phyloP scores from a whole-genome alignment of 1,140 invertebrate genomes.

The Zaprionus ghesquierei region DNA sequence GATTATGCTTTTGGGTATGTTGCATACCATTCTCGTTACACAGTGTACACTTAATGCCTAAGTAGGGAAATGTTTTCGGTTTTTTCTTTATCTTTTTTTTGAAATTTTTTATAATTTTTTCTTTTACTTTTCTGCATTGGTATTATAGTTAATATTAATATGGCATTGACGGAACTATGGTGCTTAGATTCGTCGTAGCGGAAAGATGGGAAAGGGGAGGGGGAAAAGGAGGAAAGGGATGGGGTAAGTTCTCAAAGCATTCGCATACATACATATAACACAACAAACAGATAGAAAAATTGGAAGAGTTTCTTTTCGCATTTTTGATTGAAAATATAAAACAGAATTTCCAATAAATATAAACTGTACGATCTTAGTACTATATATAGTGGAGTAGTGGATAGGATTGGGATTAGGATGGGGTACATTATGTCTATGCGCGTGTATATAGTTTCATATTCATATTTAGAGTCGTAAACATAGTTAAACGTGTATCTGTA shows the following conservation, averaged over 20 bases:
- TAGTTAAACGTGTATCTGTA: slow-evolving; percentile 59
- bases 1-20: slow-evolving; percentile 80
- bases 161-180: slow-evolving; percentile 65
- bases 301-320: slow-evolving; percentile 62
- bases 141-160: slow-evolving; percentile 73
- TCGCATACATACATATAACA: slow-evolving; percentile 65
- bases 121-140: slow-evolving; percentile 15
- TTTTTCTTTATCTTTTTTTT: slow-evolving; percentile 21
- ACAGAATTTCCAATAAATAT: slow-evolving; percentile 70
- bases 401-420: slow-evolving; percentile 1
- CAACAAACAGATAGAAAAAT: slow-evolving; percentile 56
- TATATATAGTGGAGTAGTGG: slow-evolving; percentile 45
- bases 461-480: slow-evolving; percentile 51
- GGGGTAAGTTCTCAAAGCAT: slow-evolving; percentile 21
- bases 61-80: slow-evolving; percentile 70
- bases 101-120: not conserved
- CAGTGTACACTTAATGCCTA: slow-evolving; percentile 48
- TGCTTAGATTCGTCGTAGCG: slow-evolving; percentile 41
- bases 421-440: slow-evolving; percentile 28
- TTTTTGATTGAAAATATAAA: slow-evolving; percentile 55
- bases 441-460: slow-evolving; percentile 43
- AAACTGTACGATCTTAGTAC: slow-evolving; percentile 40
- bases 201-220: not conserved
- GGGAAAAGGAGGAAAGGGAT: not conserved
- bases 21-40: slow-evolving; percentile 67